phyloP scores from a whole-genome alignment of 2,113 vertebrate species.

The Galeopterus variegatus region DNA sequence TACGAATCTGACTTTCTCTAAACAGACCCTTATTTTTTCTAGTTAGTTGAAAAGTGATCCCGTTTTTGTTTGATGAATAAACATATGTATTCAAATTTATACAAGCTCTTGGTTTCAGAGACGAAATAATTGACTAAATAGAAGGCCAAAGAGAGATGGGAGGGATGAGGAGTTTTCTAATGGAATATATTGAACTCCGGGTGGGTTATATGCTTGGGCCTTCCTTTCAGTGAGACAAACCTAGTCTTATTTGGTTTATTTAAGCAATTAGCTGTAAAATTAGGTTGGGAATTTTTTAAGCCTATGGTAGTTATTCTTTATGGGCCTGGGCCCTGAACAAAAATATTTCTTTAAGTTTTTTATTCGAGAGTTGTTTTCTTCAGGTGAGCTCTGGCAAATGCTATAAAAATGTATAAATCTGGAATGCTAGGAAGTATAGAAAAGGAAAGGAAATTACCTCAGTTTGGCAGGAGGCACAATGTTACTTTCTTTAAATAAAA shows the following conservation, averaged over 20 bases:
- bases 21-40: not conserved
- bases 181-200: not conserved
- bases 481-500: constrained; percentile 91
- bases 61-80: not conserved
- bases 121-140: constrained; percentile 75
- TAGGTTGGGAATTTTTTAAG: constrained; percentile 77
- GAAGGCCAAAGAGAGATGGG: not conserved
- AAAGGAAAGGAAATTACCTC: constrained; percentile 91
- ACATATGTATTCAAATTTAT: constrained; percentile 38
- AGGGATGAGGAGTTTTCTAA: constrained; percentile 33
- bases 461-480: constrained; percentile 87
- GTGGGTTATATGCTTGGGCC: constrained; percentile 71
- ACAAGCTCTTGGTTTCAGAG: constrained; percentile 57
- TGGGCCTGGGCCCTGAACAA: constrained; percentile 86
- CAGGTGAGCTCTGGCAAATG: constrained; percentile 86
- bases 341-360: constrained; percentile 90
- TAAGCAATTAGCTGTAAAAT: constrained; percentile 88
- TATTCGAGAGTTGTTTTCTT: constrained; percentile 88
- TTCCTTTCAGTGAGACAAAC: constrained; percentile 83
- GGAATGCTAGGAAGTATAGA: constrained; percentile 88
- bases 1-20: constrained; percentile 33
- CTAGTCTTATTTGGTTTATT: constrained; percentile 83
- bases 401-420: constrained; percentile 87
- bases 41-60: not conserved
- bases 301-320: constrained; percentile 88